phyloP scores from a whole-genome alignment of 2,797 vertebrate genomes.

The Helarctos malayanus region DNA sequence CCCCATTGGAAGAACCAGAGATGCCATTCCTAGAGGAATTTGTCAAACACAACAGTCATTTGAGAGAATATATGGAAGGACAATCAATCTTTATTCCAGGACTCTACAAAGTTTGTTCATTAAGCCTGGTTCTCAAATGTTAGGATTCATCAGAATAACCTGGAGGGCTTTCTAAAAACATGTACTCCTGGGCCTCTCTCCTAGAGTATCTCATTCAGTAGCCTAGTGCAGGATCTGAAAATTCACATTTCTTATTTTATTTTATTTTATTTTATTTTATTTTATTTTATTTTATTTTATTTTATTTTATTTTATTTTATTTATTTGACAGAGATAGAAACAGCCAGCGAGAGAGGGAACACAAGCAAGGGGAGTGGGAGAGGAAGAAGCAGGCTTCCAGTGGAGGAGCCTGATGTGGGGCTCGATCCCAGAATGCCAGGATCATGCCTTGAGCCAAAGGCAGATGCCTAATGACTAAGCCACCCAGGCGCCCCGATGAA shows the following conservation, averaged over 20 bases:
- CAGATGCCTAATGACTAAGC: no score
- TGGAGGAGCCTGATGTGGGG: no score
- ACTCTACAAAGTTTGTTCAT: not conserved
- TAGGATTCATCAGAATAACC: not conserved
- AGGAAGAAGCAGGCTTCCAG: no score
- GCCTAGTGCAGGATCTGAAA: not conserved
- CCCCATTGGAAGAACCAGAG: slow-evolving; percentile 9
- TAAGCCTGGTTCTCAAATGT: slow-evolving; percentile 5
- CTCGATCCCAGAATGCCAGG: no score
- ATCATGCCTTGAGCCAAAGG: no score
- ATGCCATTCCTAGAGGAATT: not conserved
- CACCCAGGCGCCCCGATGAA: not conserved
- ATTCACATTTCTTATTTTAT: not conserved
- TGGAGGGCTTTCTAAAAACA: not conserved
- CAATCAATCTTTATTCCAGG: slow-evolving; percentile 7
- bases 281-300: no score
- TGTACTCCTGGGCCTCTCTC: not conserved
- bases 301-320: no score
- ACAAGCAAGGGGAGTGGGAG: no score
- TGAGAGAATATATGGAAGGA: not conserved
- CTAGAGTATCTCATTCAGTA: slow-evolving; percentile 16
- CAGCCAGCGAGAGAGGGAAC: no score
- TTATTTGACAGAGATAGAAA: no score
- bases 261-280: not conserved
- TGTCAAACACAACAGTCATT: not conserved